Percentiles rank a stretch among this genome's conserved stretches.
phyloP scores from a whole-genome alignment of 2,113 vertebrate genomes.

The Accipiter virgatus region DNA sequence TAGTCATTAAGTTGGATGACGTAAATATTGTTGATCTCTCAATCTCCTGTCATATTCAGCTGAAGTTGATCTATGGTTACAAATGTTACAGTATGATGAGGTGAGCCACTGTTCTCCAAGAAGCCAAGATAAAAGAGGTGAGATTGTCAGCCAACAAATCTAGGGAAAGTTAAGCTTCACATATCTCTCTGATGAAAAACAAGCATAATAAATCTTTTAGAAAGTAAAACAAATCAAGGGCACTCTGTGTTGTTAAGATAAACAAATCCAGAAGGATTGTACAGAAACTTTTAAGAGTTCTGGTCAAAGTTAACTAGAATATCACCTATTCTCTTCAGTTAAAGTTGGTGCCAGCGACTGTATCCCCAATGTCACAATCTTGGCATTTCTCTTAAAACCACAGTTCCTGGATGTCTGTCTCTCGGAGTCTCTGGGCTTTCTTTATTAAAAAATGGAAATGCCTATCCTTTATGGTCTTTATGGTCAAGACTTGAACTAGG shows the following conservation, averaged over 20 bases:
- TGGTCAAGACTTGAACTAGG: background rate
- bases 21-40: background rate
- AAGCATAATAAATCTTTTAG: constrained; percentile 48
- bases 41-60: background rate
- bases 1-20: background rate
- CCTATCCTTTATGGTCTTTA: background rate
- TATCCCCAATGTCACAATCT: background rate
- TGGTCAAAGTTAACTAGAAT: constrained; percentile 25
- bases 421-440: background rate
- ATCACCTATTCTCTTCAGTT: background rate
- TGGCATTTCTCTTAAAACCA: constrained; percentile 30
- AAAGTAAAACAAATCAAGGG: constrained; percentile 55
- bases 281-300: background rate
- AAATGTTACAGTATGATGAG: constrained; percentile 8
- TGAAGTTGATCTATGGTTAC: background rate
- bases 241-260: background rate
- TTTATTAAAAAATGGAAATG: background rate
- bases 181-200: constrained; percentile 48
- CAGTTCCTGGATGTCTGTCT: background rate
- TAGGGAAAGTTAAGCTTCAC: constrained; percentile 45
- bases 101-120: constrained; percentile 17
- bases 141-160: constrained; percentile 55
- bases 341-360: background rate
- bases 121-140: constrained; percentile 52
- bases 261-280: constrained; percentile 35